Base-by-base conservation (phyloP, 1,140 invertebrate genomes). In the Aphaenogaster floridana region DNA sequence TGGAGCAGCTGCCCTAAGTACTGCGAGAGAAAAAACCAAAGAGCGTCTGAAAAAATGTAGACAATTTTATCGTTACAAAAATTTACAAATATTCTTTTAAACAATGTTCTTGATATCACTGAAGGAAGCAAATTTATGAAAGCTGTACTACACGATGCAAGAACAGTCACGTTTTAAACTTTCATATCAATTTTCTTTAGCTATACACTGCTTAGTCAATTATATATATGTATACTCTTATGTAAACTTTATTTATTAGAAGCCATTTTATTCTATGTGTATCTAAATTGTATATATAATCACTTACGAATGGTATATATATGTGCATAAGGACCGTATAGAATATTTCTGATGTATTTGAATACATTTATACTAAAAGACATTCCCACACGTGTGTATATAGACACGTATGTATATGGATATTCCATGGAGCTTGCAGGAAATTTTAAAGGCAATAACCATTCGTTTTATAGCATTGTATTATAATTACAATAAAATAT, bases 1-100 rank as follows among this genome's bases (percentile, higher is more conserved):
- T 99, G 17, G 98, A 99, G 96, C 97, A 97, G 87, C 96, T 98
- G 92, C 97, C 97, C 89, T 97, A 95, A 96, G 77, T 66, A 79
- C 85, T 21, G 28, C 4, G 13, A 45, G 5, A 63, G 52, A 68
- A 89, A 63, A 80, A 91, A 91, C 92, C 92, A 93, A 93, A 93
- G 91, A 92, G 87, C 92, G 89, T 90, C 88, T 89, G 64, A 59
- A 39, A 72, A 71, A 87, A 76, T 69, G 28, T 78, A 86, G 57
- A 9, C 11, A 42, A 63, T 78, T 63, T 83, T 61, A 64, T 68
- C 54, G 66, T 50, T 54, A 84, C 42, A 17, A 61, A 61, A 48
- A 69, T 50, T 69, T 69, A 50, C 11, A 69, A 69, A 69, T 71
- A 54, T 74, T 64, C 39, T 89, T 69, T 69, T 54, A 54, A 6